A percentile compares a stretch with the other conserved stretches of the same genome.
Conservation (phyloP, 2,888 invertebrate genomes). For the Nezara viridula region DNA sequence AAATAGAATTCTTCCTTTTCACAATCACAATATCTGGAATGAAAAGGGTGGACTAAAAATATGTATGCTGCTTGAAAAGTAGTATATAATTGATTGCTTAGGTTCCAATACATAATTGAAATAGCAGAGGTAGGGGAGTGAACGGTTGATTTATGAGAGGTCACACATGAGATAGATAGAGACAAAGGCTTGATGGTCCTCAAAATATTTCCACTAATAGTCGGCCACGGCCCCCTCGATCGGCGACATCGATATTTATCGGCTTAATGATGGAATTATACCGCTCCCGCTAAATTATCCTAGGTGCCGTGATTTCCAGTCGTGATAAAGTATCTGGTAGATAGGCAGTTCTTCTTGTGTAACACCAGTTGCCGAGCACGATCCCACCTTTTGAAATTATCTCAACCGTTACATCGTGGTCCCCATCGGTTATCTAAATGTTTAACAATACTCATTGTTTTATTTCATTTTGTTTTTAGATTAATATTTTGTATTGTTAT, state of each 20-base stretch:
- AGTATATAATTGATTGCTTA: neutral
- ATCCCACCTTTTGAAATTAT: slow-evolving; percentile 48
- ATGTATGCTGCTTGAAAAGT: neutral
- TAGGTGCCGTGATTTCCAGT: slow-evolving; percentile 46
- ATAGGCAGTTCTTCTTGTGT: slow-evolving; percentile 43
- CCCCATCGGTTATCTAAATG: slow-evolving; percentile 19
- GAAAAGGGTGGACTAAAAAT: neutral
- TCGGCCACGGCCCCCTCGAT: neutral
- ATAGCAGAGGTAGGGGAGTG: neutral
- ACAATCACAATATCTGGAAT: neutral
- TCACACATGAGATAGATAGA: slow-evolving; percentile 12
- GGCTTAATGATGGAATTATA: slow-evolving; percentile 54
- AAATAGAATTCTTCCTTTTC: too few species aligned
- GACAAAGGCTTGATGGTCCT: slow-evolving; percentile 38
- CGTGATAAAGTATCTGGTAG: slow-evolving; percentile 27
- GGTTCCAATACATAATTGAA: neutral
- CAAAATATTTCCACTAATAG: slow-evolving; percentile 46
- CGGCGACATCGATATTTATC: slow-evolving; percentile 54
- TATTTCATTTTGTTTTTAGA: too few species aligned
- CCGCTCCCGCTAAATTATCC: slow-evolving; percentile 21
- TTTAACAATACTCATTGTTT: neutral
- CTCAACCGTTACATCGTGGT: slow-evolving; percentile 24
- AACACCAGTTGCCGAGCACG: slow-evolving; percentile 37
- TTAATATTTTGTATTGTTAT: too few species aligned
- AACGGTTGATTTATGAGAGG: slow-evolving; percentile 26